Percentiles rank a stretch among this genome's conserved stretches.
Evolutionary conservation across 1,140 invertebrate species (phyloP).

Genomic region (Euschistus heros): DNA sequence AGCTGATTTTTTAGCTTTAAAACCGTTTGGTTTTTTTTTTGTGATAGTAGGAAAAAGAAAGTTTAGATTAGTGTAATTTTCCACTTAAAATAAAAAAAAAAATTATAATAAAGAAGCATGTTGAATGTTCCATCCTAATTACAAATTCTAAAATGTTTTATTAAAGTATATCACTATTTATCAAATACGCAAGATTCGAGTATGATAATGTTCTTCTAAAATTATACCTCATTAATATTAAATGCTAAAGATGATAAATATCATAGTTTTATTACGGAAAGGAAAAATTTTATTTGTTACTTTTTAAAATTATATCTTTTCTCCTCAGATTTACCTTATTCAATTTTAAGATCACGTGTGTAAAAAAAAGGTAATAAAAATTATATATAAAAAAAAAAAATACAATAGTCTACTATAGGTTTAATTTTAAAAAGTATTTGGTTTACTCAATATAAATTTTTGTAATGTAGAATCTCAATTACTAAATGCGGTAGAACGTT

Average conservation of each 20-base stretch:
- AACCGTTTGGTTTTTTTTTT: slow-evolving; percentile 9
- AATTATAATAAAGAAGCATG: background rate
- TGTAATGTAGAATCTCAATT: too few species aligned
- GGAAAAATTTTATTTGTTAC: background rate
- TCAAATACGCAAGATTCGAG: background rate
- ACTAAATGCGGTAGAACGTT: too few species aligned
- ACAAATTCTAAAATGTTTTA: slow-evolving; percentile 11
- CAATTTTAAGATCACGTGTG: too few species aligned
- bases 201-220: background rate
- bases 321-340: too few species aligned
- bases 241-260: background rate
- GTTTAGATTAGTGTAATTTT: slow-evolving; percentile 8
- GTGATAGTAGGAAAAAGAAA: slow-evolving; percentile 5
- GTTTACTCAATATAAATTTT: too few species aligned
- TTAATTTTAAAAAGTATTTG: too few species aligned
- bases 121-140: slow-evolving; percentile 10
- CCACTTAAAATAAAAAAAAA: background rate
- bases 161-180: background rate
- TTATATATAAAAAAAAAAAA: too few species aligned
- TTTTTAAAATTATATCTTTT: background rate
- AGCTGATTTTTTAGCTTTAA: slow-evolving; percentile 15
- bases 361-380: too few species aligned
- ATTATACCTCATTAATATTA: slow-evolving; percentile 6
- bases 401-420: too few species aligned
- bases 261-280: background rate